phyloP scores from a whole-genome alignment of 2,113 vertebrate genomes.

The Macaca fascicularis region T2T-MFA8v1.1 NC_088381.1:145415501-145416000 shows the following conservation, averaged over 20 bases:
- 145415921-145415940: neutral
- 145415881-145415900: neutral
- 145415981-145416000: neutral
- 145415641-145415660: neutral
- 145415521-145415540: neutral
- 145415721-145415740: neutral
- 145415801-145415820: neutral
- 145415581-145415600: neutral
- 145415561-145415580: neutral
- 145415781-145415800: neutral
- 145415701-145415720: neutral
- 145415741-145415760: neutral
- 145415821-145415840: neutral
- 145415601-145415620: neutral
- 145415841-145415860: neutral
- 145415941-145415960: neutral
- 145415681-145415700: neutral
- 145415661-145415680: conserved; percentile 8
- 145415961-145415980: neutral
- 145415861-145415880: neutral
- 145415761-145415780: conserved; percentile 30
- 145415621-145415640: neutral
- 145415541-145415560: conserved; percentile 14
- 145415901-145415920: neutral
- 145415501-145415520: neutral